phyloP scores from a whole-genome alignment of 2,113 vertebrate genomes.

The human region GRCh38 chr6:82414501-82415000 shows the following conservation, averaged over 20 bases:
- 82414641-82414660: background rate
- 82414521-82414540: background rate
- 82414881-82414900: background rate
- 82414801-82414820: background rate
- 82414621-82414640: background rate
- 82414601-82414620: background rate
- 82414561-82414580: background rate
- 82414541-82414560: background rate
- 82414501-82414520: background rate
- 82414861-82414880: background rate
- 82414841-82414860: background rate
- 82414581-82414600: background rate
- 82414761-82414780: background rate
- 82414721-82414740: background rate
- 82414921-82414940: background rate
- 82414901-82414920: background rate
- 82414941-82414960: background rate
- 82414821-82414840: background rate
- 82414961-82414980: background rate
- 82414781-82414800: conserved; percentile 1
- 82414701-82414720: background rate
- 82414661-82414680: background rate
- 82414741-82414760: background rate
- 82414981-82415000: background rate
- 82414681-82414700: background rate